Evolutionary conservation across 2,797 vertebrate genomes (phyloP), one percentile per base, ranked within the genome.

Genomic region (Staurois parvus): DNA sequence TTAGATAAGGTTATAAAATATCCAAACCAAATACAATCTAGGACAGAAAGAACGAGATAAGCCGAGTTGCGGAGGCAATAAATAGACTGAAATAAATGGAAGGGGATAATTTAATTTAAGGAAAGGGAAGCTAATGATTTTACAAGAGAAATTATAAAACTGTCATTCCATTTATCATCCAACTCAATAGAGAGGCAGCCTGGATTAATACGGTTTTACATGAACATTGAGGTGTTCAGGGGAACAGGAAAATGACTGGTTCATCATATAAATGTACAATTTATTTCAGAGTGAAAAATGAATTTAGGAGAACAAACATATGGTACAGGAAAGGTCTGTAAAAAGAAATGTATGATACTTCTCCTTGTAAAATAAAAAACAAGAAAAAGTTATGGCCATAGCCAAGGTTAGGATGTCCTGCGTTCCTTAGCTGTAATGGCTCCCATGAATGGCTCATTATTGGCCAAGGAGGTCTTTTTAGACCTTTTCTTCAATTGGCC

Each of bases 1-100:
- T 26, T 45, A 40, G 62, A 79, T 67, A 67, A 79, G 76, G 66
- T 79, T 37, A 79, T 68, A 67, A 67, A 28, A 67, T 29, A 67
- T 40, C 76, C 62, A 42, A 42, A 78, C 64, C 64, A 66, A 66
- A 29, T 66, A 66, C 64, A 66, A 66, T 66, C 64, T 66, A 79
- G 62, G 17, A 64, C 13, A 42, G 37, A 42, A 79, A 79, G 62
- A 79, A 29, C 37, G 32, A 40, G 34, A 68, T 29, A 40, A 79
- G 76, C 13, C 30, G 9, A 26, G 15, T 29, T 26, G 62, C 59
- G 32, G 17, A 66, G 26, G 52, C 52, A 67, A 8, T 28, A 66
- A 66, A 79, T 40, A 42, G 62, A 67, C 26, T 66, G 64, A 66
- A 66, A 66, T 66, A 26, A 66, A 66, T 29, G 64, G 64, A 40